Evolutionary conservation across 2,888 invertebrate genomes (phyloP), one percentile per base, ranked within the genome.

Genomic region (Zygaena filipendulae): DNA sequence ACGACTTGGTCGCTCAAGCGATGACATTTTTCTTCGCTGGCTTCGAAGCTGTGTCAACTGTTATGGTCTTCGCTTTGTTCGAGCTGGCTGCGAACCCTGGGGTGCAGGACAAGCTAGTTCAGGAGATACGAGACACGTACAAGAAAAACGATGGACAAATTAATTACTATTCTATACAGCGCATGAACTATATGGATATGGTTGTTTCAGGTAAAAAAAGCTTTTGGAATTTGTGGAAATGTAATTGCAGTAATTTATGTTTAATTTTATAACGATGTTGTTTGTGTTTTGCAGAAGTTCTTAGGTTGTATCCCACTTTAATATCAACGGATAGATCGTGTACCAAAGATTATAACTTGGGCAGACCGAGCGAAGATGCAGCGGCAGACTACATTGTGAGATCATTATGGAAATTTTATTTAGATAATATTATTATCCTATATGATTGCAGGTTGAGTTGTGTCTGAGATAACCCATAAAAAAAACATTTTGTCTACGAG

Each of bases 141-240:
- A 40, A 37, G 2, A 53, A 59, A 13, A 52, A 59, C 7, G 62
- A 57, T 0, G 61, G 55, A 1, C 51, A 51, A 1, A 37, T 82
- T 0, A 59, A 50, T 10, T 83, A 82, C 35, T 74, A 72, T 10
- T 50, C 51, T 1, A 43, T 84, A 0, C 54, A 67, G 30, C 59
- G 61, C 13, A 71, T 84, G 79, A 72, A 72, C 23, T 84, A 83
- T 35, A 42, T 84, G 58, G 83, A 84, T 30, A 81, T 81, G 81
- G 77, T 83, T 1, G 47, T 83, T 0, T 72, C 79, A 36, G 71
- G 72, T 71, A 36, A 34, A n/a, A n/a, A n/a, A n/a, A n/a, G n/a
- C n/a, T n/a, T n/a, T n/a, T n/a, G n/a, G n/a, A n/a, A n/a, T n/a
- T n/a, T n/a, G n/a, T n/a, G n/a, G n/a, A n/a, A n/a, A n/a, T n/a